Conservation (phyloP, 2,888 invertebrate genomes). For the Bombylius discolor region DNA sequence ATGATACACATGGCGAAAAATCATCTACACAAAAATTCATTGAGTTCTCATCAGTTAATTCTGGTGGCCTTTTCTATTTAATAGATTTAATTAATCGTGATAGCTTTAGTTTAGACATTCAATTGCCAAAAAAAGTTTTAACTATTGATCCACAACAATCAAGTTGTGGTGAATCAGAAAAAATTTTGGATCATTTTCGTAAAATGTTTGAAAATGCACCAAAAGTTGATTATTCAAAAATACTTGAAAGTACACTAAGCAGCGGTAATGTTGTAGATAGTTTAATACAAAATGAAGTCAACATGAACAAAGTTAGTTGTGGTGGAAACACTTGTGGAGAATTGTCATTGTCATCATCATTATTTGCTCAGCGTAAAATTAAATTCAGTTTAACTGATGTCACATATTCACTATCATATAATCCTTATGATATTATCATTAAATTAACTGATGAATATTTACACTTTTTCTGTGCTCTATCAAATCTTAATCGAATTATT, state of each 20-base stretch:
- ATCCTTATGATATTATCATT: constrained; percentile 28
- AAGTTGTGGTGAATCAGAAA: constrained; percentile 23
- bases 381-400: constrained; percentile 31
- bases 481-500: constrained; percentile 23
- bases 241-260: constrained; percentile 22
- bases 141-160: constrained; percentile 29
- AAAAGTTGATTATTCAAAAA: constrained; percentile 30
- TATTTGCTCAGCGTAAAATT: constrained; percentile 14
- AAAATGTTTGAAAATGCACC: constrained; percentile 31
- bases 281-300: too few species aligned
- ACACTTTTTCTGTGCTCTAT: constrained; percentile 33
- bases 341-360: too few species aligned
- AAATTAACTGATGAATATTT: constrained; percentile 27
- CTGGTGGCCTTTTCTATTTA: constrained; percentile 39
- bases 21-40: constrained; percentile 18
- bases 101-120: constrained; percentile 22
- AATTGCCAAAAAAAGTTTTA: constrained; percentile 29
- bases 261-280: constrained; percentile 9
- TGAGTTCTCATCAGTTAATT: constrained; percentile 34
- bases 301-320: too few species aligned
- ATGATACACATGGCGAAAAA: constrained; percentile 13
- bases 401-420: constrained; percentile 26
- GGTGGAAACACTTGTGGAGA: too few species aligned
- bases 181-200: constrained; percentile 31
- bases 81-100: constrained; percentile 37